Evolutionary conservation across 2,113 vertebrate species (phyloP), one percentile per base, ranked within the genome.

Genomic region (Lates calcarifer): DNA sequence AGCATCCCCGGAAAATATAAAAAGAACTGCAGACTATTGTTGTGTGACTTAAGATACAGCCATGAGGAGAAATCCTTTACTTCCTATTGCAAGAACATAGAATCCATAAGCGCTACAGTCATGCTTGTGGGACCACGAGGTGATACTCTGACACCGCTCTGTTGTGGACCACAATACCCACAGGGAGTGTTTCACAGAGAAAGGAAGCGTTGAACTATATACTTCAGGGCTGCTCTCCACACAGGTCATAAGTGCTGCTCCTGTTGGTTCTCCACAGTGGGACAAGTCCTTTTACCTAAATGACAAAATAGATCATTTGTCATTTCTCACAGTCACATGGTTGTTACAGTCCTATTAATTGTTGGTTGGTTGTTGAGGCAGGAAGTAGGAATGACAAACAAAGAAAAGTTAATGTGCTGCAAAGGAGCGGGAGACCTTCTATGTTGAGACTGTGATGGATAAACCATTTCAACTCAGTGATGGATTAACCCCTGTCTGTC

Each of bases 161-260:
- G 63, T 17, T 56, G 43, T 24, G 41, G 18, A 55, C 60, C 28
- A 28, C 57, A 41, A 45, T 24, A 58, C 74, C 45, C 37, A 41
- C 64, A 47, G 70, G 65, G 75, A 66, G 58, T 39, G 55, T 47
- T 61, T 74, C 37, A 28, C 66, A 80, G 29, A 49, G 15, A 65
- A 33, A 35, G 39, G 24, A 45, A 24, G 45, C 53, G 69, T 63
- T 49, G 7, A 3, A 51, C 26, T 43, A 18, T 20, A 66, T 4
- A 24, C 43, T 37, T 28, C 22, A 53, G 53, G 51, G n/a, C 15
- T 28, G 47, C 14, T 43, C 6, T 56, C 22, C 37, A 45, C 58
- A 13, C 39, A 41, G 14, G 37, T n/a, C 4, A 3, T 4, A n/a
- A 68, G 24, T 41, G 28, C 24, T 41, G 45, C 11, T 53, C 10